Base-by-base conservation (phyloP, 2,888 invertebrate species). In the Eristalinus aeneus region DNA sequence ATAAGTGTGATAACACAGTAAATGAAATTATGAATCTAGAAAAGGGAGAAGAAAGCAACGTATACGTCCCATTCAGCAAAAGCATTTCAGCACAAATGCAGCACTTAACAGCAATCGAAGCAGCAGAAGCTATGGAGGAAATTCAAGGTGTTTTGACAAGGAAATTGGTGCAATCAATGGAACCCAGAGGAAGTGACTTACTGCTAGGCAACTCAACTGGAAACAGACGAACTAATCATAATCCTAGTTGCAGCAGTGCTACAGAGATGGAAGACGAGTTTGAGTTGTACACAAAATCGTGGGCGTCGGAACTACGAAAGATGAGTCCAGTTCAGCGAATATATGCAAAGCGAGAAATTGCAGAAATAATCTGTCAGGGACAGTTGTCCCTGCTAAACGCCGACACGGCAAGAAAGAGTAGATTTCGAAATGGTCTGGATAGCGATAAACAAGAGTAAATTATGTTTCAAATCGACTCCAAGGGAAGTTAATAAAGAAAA, bases 291-390 rank as follows among this genome's bases (percentile, higher is more conserved):
- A 87, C 80, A 3, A 83, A 81, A 23, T 76, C 87, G 4, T 88
- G 88, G 88, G 87, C 87, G 4, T 68, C 79, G 6, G 88, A 88
- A 56, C 61, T 88, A 12, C 74, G 79, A 46, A 67, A 79, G 16
- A 87, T 88, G 87, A 58, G 65, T 1, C 34, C 60, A 0, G 81
- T 84, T 3, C 88, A 88, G 31, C 88, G 87, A 31, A 87, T 88
- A 53, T 82, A 71, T 32, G 88, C 88, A 0, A 88, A 88, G 53
- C 71, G 83, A 60, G 84, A 84, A 1, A 87, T 88, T n/a, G 84
- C 84, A 20, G 87, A 88, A 22, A 85, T 88, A 23, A 69, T 88
- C 1, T 88, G 79, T 27, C 79, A 87, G 32, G 88, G 88, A 0
- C 88, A 87, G n/a, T 23, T 88, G 22, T 81, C 84, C 1, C 27